phyloP scores from a whole-genome alignment of 1,140 invertebrate species.

The Zaprionus lachaisei region DNA sequence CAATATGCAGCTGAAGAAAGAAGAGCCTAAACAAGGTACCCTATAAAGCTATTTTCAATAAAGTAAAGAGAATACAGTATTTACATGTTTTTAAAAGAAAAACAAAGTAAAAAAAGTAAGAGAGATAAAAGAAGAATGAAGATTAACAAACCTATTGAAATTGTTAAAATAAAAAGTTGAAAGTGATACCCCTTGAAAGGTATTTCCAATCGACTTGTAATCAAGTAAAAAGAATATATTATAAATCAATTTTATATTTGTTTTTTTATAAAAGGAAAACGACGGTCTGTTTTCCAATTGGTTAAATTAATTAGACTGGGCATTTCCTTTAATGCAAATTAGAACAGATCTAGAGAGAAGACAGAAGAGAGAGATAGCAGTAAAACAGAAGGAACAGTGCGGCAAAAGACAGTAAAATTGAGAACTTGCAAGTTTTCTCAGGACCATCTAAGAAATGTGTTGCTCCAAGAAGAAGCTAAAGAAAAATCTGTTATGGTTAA shows the following conservation, averaged over 20 bases:
- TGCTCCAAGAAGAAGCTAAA: background rate
- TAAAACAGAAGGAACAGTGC: no score
- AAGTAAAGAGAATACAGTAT: background rate
- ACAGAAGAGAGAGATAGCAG: background rate
- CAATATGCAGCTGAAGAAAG: background rate
- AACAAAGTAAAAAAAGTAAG: background rate
- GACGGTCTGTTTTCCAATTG: no score
- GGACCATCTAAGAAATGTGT: slow-evolving; percentile 21
- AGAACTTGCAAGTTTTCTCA: slow-evolving; percentile 28
- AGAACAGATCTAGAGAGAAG: background rate
- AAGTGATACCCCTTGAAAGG: no score
- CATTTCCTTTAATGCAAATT: background rate
- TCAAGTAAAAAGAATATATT: no score
- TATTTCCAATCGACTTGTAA: no score
- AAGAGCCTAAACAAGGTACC: background rate
- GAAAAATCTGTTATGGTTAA: slow-evolving; percentile 74
- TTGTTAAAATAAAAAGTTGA: no score
- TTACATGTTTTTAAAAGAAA: background rate
- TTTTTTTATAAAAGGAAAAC: no score
- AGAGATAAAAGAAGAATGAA: background rate
- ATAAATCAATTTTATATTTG: no score
- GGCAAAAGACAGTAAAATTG: slow-evolving; percentile 17
- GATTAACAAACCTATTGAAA: no score
- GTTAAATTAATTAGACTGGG: no score
- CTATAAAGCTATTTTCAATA: background rate